Base-by-base conservation (phyloP, 2,888 invertebrate species). In the Notodonta ziczac region DNA sequence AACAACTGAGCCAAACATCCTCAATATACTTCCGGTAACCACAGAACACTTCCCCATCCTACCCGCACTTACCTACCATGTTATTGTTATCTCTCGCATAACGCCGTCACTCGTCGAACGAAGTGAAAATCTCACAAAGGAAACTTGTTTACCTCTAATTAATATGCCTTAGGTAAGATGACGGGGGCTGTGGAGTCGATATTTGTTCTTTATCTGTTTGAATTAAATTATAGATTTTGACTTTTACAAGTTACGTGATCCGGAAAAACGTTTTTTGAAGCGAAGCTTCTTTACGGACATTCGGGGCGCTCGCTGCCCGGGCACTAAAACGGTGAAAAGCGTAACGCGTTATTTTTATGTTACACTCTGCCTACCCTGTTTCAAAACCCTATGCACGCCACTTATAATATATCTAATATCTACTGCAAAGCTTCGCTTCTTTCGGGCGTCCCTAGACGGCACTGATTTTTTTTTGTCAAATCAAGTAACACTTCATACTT, bases 121-220 rank as follows among this genome's bases (percentile, higher is more conserved):
- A 82, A 84, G 83, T 82, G 87, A 87, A 88, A 87, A 87, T 84
- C 84, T 86, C 74, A 88, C 86, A 88, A 88, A 89, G 88, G 85
- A 85, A 83, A 85, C 88, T 87, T 91, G 89, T 89, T 90, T 90
- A 91, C 90, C 90, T 91, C 89, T 91, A 90, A 91, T 91, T 91
- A 90, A 90, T 89, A 88, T 88, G 82, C 83, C 77, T 67, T 78
- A 85, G 85, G 87, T 86, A 82, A 78, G 67, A 73, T 63, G 70
- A 52, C 8, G 64, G 56, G 53, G 40, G 40, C 40, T 4, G 62
- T 82, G 63, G 86, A 88, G 81, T 69, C 61, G 82, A 13, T 24
- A 53, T 35, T 3, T 16, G 50, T 10, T 16, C 13, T 42, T 42
- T 46, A 46, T 46, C 13, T 5, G 46, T n/a, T 46, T 5, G 4